Evolutionary conservation across 2,113 vertebrate species (phyloP).

Genomic region (Lophochroa leadbeateri): DNA sequence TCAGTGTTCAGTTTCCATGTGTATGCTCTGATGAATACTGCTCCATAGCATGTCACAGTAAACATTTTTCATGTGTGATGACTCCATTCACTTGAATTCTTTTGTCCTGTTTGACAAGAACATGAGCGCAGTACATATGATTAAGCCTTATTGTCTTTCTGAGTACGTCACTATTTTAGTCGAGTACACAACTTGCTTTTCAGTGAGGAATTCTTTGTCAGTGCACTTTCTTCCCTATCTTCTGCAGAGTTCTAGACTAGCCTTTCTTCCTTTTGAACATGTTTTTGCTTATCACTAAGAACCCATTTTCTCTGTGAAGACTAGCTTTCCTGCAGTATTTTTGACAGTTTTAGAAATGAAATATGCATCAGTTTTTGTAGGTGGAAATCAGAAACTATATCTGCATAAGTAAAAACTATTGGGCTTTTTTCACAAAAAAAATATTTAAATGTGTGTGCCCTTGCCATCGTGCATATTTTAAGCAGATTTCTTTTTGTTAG

Average conservation of each 20-base stretch:
- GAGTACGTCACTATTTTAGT: neutral
- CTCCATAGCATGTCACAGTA: neutral
- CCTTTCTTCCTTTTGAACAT: neutral
- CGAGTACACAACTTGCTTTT: neutral
- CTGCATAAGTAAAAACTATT: neutral
- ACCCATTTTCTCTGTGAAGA: neutral
- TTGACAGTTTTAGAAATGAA: neutral
- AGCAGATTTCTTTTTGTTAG: neutral
- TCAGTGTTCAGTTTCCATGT: neutral
- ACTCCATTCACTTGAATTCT: neutral
- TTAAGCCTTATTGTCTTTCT: neutral
- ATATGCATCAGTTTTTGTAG: neutral
- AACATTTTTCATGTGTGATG: neutral
- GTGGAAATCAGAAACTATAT: neutral
- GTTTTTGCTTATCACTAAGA: neutral
- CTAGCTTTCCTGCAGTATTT: neutral
- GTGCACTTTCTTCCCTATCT: neutral
- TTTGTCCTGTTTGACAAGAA: neutral
- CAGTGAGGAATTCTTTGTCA: neutral
- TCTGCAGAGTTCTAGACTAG: neutral
- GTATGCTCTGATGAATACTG: neutral
- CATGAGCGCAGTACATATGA: neutral
- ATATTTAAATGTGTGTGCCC: neutral
- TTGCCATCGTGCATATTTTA: neutral
- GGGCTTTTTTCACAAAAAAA: neutral